Percentiles rank a stretch among this genome's conserved stretches.
These are phyloP conservation scores for Actinia equina DNA, from an alignment of 64 coral and sea anemone genomes.

Conservation along the genomic window DNA sequence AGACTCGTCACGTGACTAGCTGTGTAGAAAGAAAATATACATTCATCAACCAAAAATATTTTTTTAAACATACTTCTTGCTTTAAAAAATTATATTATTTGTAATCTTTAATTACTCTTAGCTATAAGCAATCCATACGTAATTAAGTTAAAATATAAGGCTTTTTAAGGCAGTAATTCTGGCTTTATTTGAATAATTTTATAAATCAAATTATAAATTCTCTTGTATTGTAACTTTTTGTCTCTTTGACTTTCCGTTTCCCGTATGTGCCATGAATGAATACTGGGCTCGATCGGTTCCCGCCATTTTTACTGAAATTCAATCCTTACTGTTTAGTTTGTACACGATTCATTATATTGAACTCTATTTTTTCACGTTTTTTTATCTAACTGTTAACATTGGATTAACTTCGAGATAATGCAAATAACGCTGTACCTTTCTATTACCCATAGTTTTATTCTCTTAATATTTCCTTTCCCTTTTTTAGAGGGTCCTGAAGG, in stretches of 20 bases:
- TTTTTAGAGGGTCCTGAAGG: no score
- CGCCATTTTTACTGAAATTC: constrained; percentile 15
- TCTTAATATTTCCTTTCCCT: no score
- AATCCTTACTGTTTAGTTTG: neutral
- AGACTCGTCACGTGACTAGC: constrained; percentile 50
- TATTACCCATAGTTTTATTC: no score
- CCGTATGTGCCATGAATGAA: constrained; percentile 49
- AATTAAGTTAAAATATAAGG: neutral
- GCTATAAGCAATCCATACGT: neutral
- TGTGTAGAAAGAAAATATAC: constrained; percentile 33
- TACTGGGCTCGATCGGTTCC: neutral
- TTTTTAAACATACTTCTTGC: neutral
- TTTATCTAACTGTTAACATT: no score
- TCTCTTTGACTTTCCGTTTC: neutral
- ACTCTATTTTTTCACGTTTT: no score
- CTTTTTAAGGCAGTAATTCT: neutral
- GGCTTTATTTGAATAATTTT: neutral
- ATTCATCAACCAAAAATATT: neutral
- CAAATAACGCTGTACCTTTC: no score
- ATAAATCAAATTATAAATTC: neutral
- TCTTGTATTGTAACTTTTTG: neutral
- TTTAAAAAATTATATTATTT: neutral
- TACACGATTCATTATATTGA: no score
- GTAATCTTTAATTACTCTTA: neutral
- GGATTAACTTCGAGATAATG: no score